Evolutionary conservation across 2,113 vertebrate species (phyloP).

Genomic region (Albula goreensis): DNA sequence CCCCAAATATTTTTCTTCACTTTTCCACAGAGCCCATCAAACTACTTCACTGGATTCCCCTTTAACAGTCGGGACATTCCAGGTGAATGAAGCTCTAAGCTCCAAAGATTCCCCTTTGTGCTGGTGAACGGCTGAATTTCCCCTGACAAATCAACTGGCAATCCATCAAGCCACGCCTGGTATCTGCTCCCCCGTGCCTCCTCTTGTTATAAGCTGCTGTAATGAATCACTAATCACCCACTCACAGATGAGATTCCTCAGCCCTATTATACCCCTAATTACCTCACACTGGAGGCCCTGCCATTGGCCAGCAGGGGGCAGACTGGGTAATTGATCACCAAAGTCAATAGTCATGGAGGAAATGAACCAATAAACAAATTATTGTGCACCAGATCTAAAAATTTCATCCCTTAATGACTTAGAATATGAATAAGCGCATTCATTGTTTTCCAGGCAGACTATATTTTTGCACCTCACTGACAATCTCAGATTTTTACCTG

Average conservation of each 20-base stretch:
- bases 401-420: background rate
- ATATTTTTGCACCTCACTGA: background rate
- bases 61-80: conserved; percentile 26
- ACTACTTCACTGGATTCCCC: background rate
- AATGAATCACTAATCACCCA: conserved; percentile 72
- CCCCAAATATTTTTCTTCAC: background rate
- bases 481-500: background rate
- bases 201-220: conserved; percentile 66
- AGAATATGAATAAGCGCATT: background rate
- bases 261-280: conserved; percentile 71
- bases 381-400: background rate
- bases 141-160: conserved; percentile 64
- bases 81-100: conserved; percentile 37
- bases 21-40: background rate
- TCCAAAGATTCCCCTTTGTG: conserved; percentile 38
- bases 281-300: conserved; percentile 51
- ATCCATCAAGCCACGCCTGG: conserved; percentile 61
- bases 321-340: conserved; percentile 25
- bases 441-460: background rate
- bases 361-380: conserved; percentile 23
- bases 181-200: conserved; percentile 39
- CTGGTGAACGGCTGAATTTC: conserved; percentile 65
- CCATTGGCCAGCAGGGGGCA: conserved; percentile 59
- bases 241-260: conserved; percentile 64
- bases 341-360: conserved; percentile 20